Conservation (phyloP, 1,140 invertebrate genomes). For the Macrobrachium rosenbergii region DNA sequence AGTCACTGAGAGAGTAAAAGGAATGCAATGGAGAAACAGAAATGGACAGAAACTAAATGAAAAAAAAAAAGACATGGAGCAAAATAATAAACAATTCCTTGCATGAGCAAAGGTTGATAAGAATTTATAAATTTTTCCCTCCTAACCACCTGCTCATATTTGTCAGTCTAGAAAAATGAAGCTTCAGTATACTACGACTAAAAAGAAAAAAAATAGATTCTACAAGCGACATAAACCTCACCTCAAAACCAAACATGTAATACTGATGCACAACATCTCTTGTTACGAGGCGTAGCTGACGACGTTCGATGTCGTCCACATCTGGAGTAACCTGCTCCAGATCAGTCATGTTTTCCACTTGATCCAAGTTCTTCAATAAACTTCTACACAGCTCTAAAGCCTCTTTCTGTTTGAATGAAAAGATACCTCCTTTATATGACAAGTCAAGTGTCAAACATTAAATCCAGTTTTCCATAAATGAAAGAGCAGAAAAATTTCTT, state of each 20-base stretch:
- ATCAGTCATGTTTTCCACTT: slow-evolving; percentile 55
- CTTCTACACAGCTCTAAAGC: slow-evolving; percentile 48
- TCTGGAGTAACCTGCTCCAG: slow-evolving; percentile 35
- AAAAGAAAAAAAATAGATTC: too few species aligned
- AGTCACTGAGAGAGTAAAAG: neutral
- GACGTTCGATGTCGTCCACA: slow-evolving; percentile 31
- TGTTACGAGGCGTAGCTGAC: slow-evolving; percentile 69
- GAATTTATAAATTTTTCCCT: too few species aligned
- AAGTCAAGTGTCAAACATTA: too few species aligned
- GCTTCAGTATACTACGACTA: too few species aligned
- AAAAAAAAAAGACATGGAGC: neutral
- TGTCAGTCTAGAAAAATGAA: too few species aligned
- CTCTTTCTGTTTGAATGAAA: slow-evolving; percentile 38
- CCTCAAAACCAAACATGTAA: slow-evolving; percentile 90
- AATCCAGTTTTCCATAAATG: neutral
- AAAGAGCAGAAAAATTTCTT: neutral
- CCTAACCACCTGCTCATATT: too few species aligned
- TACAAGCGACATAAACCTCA: slow-evolving; percentile 65
- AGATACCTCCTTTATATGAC: too few species aligned
- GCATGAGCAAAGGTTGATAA: neutral
- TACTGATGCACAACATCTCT: slow-evolving; percentile 88
- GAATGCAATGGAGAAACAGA: neutral
- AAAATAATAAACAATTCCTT: neutral
- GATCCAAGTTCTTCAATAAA: slow-evolving; percentile 27
- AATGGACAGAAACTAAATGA: too few species aligned